These are phyloP conservation scores for Lepidochitona cinerea DNA, from an alignment of 2,888 invertebrate species.

Conservation along the genomic window DNA sequence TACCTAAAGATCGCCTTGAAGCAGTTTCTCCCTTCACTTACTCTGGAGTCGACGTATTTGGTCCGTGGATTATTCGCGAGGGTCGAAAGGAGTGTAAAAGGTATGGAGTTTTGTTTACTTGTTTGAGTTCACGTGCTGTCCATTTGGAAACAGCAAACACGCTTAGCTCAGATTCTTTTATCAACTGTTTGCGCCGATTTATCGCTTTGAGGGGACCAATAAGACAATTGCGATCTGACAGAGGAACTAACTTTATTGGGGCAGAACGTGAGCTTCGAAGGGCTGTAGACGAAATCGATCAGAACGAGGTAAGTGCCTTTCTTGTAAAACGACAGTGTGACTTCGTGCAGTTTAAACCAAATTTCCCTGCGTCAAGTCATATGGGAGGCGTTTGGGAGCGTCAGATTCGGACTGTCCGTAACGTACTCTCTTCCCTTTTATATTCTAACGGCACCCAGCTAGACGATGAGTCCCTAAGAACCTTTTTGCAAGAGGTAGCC, in stretches of 20 bases:
- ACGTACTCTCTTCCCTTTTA: slow-evolving; percentile 28
- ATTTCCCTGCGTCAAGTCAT: slow-evolving; percentile 41
- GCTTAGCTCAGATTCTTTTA: slow-evolving; percentile 37
- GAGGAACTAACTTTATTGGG: slow-evolving; percentile 37
- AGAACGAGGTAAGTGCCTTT: slow-evolving; percentile 10
- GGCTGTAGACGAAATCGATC: slow-evolving; percentile 19
- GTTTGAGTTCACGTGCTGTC: slow-evolving; percentile 53
- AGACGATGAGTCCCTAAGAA: slow-evolving; percentile 30
- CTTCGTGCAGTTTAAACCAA: slow-evolving; percentile 30
- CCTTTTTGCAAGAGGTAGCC: slow-evolving; percentile 30
- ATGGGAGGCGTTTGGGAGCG: slow-evolving; percentile 48
- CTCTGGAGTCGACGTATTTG: slow-evolving; percentile 60
- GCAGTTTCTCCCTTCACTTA: slow-evolving; percentile 50
- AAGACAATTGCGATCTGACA: slow-evolving; percentile 26
- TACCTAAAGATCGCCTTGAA: slow-evolving; percentile 57
- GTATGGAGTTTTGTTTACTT: slow-evolving; percentile 58
- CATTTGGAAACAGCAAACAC: slow-evolving; percentile 46
- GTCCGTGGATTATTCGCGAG: slow-evolving; percentile 53
- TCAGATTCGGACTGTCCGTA: slow-evolving; percentile 37
- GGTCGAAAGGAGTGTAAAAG: slow-evolving; percentile 52
- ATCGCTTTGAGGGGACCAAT: slow-evolving; percentile 32
- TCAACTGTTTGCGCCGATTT: slow-evolving; percentile 33
- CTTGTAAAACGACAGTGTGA: slow-evolving; percentile 21
- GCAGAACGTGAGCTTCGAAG: slow-evolving; percentile 24
- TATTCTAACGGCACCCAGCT: slow-evolving; percentile 8